phyloP scores from a whole-genome alignment of 2,797 vertebrate species.

The Rhincodon typus region DNA sequence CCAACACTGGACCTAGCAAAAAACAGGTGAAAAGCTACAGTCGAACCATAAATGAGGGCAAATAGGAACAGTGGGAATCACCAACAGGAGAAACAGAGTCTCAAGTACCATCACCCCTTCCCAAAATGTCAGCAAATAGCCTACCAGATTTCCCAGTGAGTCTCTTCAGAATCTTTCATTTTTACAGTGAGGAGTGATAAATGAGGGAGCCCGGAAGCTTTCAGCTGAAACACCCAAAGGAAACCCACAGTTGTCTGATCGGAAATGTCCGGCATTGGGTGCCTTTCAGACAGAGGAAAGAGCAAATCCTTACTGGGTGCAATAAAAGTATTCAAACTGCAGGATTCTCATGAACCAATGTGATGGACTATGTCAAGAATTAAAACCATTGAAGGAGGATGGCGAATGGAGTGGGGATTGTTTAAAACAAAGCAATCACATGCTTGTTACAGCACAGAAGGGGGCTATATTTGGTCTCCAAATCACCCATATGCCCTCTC shows the following conservation, averaged over 20 bases:
- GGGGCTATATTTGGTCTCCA: too few species aligned
- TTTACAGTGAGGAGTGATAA: neutral
- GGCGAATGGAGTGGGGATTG: neutral
- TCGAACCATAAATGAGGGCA: neutral
- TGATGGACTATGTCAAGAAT: neutral
- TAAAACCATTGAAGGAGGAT: neutral
- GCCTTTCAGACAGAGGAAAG: constrained; percentile 73
- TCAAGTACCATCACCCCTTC: too few species aligned
- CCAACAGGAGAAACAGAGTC: neutral
- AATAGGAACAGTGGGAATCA: neutral
- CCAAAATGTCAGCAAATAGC: neutral
- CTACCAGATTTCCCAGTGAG: neutral
- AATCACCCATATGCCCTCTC: too few species aligned
- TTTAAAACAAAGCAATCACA: neutral
- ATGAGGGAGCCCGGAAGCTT: neutral
- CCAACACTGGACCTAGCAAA: neutral
- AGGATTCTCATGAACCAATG: neutral
- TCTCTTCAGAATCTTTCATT: neutral
- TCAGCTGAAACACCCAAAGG: constrained; percentile 68
- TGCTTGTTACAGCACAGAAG: too few species aligned
- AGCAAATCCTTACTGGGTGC: constrained; percentile 61
- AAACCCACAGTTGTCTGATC: constrained; percentile 78
- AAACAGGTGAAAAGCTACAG: neutral
- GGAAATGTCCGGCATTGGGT: constrained; percentile 88
- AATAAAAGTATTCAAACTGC: neutral